Conservation (phyloP, 2,113 vertebrate species). For the Columba livia region DNA sequence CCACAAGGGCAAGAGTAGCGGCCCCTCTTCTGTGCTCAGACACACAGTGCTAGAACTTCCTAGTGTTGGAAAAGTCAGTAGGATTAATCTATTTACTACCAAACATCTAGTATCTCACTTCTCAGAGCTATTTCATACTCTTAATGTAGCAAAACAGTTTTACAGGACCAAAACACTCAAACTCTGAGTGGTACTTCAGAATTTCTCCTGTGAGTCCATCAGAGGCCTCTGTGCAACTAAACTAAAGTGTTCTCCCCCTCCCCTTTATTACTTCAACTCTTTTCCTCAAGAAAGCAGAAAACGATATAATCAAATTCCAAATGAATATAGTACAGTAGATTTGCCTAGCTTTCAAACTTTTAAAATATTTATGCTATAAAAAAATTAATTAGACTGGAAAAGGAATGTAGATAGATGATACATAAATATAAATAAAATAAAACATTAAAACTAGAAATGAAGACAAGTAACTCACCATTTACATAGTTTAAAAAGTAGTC, state of each 20-base stretch:
- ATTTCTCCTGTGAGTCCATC: neutral
- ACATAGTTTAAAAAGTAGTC: neutral
- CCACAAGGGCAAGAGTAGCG: neutral
- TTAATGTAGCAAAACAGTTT: neutral
- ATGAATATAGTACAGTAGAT: neutral
- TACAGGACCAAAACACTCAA: neutral
- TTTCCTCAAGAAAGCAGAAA: neutral
- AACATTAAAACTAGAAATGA: neutral
- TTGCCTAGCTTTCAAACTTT: neutral
- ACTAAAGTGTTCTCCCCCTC: too few relatives aligned
- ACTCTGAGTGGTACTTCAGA: neutral
- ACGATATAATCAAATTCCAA: neutral
- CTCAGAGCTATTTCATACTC: neutral
- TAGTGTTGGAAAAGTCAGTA: neutral
- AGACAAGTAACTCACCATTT: neutral
- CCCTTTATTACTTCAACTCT: too few relatives aligned
- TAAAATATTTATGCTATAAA: neutral
- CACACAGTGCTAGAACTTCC: rapidly evolving
- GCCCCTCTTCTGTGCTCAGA: neutral
- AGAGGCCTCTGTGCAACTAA: neutral
- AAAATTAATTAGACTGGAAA: neutral
- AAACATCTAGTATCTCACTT: neutral
- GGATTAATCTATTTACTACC: too few relatives aligned
- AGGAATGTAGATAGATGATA: neutral
- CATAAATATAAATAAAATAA: neutral